phyloP scores from a whole-genome alignment of 2,888 invertebrate species.

The Empis stercorea region DNA sequence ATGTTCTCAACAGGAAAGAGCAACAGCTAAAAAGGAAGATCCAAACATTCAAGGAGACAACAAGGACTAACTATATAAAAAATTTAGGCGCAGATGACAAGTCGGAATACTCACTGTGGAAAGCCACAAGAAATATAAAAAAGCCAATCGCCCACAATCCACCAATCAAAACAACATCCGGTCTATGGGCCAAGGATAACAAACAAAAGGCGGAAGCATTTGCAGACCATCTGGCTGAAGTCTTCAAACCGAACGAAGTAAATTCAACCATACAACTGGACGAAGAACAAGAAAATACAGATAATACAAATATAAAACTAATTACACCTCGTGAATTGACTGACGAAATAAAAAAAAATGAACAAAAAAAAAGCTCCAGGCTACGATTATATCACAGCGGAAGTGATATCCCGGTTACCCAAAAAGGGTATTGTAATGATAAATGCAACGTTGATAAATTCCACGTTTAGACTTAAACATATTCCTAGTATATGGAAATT shows the following conservation, averaged over 20 bases:
- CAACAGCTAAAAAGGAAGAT: background rate
- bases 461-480: constrained; percentile 9
- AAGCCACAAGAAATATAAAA: background rate
- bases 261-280: too few species aligned
- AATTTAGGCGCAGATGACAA: background rate
- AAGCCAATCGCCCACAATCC: background rate
- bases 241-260: too few species aligned
- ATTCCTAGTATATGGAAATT: too few species aligned
- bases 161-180: background rate
- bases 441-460: constrained; percentile 12
- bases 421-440: constrained; percentile 14
- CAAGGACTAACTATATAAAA: background rate
- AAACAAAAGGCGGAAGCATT: too few species aligned
- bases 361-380: constrained; percentile 15
- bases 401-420: constrained; percentile 16
- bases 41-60: background rate
- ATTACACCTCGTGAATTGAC: too few species aligned
- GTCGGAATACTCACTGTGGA: background rate
- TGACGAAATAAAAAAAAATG: too few species aligned
- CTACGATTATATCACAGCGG: constrained; percentile 17
- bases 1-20: background rate
- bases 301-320: background rate
- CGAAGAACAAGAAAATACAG: background rate
- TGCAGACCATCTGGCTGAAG: background rate
- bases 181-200: too few species aligned